These are phyloP conservation scores for Rhamphomyia laevipes DNA, from an alignment of 2,888 invertebrate species.

Conservation along the genomic window DNA sequence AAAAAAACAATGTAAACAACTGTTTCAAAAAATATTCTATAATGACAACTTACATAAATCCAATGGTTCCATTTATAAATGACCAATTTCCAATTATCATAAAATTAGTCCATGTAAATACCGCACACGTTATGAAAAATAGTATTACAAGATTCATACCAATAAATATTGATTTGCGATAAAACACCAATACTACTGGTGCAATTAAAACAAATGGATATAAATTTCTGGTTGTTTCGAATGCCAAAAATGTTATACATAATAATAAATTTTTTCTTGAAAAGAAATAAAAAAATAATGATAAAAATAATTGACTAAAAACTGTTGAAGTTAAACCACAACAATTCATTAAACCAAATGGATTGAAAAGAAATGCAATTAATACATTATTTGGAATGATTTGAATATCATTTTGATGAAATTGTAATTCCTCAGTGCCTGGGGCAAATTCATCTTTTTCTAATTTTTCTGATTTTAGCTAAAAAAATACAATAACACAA, in stretches of 20 bases:
- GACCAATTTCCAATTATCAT: constrained; percentile 50
- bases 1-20: constrained; percentile 17
- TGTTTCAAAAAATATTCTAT: background rate
- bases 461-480: constrained; percentile 43
- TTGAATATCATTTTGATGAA: constrained; percentile 25
- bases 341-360: constrained; percentile 77
- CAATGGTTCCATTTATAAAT: constrained; percentile 61
- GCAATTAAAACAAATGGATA: constrained; percentile 75
- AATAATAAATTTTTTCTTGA: constrained; percentile 49
- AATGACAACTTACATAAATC: constrained; percentile 62
- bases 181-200: constrained; percentile 53
- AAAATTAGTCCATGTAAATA: constrained; percentile 32
- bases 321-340: constrained; percentile 83
- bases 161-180: constrained; percentile 7
- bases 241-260: constrained; percentile 56
- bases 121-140: constrained; percentile 20
- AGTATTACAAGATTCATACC: constrained; percentile 15
- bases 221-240: constrained; percentile 70
- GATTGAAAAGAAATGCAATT: constrained; percentile 76
- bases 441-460: constrained; percentile 44
- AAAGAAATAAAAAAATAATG: constrained; percentile 58
- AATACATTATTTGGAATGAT: constrained; percentile 55
- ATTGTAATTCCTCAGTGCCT: constrained; percentile 46
- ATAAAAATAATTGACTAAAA: constrained; percentile 72
- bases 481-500: constrained; percentile 22